phyloP scores from a whole-genome alignment of 2,888 invertebrate species.

The Epiblema foenella region DNA sequence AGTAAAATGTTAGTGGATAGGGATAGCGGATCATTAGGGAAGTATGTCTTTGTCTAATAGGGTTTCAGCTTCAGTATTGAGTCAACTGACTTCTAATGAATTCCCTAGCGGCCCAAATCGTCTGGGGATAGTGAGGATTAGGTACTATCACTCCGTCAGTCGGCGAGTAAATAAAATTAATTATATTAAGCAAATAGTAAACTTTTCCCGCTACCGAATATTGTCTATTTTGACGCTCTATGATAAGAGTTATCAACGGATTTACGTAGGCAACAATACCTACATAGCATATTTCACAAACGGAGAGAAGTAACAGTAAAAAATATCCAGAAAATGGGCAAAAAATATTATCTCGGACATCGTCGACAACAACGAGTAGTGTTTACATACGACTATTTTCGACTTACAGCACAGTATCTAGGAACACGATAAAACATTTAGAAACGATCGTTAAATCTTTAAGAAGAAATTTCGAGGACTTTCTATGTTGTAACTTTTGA shows the following conservation, averaged over 20 bases:
- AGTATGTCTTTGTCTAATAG: no score
- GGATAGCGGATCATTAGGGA: no score
- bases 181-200: slow-evolving; percentile 20
- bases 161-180: slow-evolving; percentile 20
- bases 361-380: no score
- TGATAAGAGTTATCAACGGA: slow-evolving; percentile 32
- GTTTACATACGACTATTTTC: no score
- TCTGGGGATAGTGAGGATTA: slow-evolving; percentile 19
- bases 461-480: background rate
- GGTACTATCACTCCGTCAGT: slow-evolving; percentile 13
- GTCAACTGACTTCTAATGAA: slow-evolving; percentile 10
- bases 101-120: slow-evolving; percentile 6
- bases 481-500: background rate
- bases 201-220: slow-evolving; percentile 20
- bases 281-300: slow-evolving; percentile 11
- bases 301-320: background rate
- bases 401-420: no score
- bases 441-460: background rate
- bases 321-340: no score
- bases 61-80: slow-evolving; percentile 6
- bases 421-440: background rate
- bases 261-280: background rate
- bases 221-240: slow-evolving; percentile 14
- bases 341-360: no score
- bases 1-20: no score